Evolutionary conservation across 1,140 invertebrate genomes (phyloP).

Genomic region (Leguminivora glycinivorella): DNA sequence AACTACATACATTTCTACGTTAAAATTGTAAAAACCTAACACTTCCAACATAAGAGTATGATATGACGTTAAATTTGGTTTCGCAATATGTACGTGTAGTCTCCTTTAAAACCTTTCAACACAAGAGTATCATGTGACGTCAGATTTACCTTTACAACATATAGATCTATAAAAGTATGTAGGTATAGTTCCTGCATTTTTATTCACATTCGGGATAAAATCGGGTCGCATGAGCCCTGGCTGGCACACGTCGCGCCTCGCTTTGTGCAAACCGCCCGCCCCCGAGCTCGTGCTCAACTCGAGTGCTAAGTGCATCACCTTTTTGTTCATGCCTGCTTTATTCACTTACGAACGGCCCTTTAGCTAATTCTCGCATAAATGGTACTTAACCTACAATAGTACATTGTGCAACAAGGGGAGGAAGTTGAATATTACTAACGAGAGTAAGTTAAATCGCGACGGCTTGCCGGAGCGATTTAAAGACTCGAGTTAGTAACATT

Average conservation of each 20-base stretch:
- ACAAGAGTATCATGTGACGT: background rate
- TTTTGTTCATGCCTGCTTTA: constrained; percentile 17
- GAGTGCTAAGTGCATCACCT: constrained; percentile 15
- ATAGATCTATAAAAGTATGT: background rate
- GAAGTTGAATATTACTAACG: too few species aligned
- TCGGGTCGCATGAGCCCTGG: background rate
- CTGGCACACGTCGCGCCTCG: background rate
- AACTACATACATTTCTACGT: too few species aligned
- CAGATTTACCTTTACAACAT: background rate
- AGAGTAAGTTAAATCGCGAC: too few species aligned
- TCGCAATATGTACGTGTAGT: too few species aligned
- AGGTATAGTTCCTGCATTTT: background rate
- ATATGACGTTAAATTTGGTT: too few species aligned
- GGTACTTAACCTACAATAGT: too few species aligned
- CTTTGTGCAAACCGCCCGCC: constrained; percentile 4
- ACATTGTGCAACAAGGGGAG: too few species aligned
- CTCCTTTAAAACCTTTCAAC: too few species aligned
- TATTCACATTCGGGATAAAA: background rate
- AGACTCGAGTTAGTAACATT: too few species aligned
- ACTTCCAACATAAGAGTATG: too few species aligned
- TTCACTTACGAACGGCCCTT: background rate
- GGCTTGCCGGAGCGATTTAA: too few species aligned
- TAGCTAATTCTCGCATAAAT: background rate
- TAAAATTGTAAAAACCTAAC: too few species aligned
- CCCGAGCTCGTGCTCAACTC: constrained; percentile 6